Evolutionary conservation across 2,797 vertebrate genomes (phyloP).

Genomic region (Hirundo rustica): DNA sequence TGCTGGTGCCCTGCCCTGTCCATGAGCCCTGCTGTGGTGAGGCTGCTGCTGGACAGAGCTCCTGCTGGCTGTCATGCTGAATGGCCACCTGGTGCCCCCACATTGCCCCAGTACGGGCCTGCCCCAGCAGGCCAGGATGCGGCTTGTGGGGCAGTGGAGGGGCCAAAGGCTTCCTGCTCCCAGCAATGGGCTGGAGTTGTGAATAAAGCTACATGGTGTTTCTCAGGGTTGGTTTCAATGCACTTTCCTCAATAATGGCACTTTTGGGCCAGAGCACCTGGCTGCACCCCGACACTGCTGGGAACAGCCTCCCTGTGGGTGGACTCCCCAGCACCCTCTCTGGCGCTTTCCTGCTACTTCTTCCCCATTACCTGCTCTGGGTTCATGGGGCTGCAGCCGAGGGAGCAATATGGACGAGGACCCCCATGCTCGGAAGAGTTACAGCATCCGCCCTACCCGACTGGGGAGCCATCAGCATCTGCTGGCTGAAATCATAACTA

Average conservation of each 20-base stretch:
- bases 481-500: neutral
- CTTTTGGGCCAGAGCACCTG: rapidly evolving
- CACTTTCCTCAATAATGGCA: neutral
- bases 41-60: neutral
- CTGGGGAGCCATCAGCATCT: neutral
- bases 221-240: neutral
- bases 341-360: neutral
- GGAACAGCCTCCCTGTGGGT: rapidly evolving
- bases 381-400: rapidly evolving
- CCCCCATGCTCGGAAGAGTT: no score
- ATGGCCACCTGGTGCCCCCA: rapidly evolving
- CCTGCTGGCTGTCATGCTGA: neutral
- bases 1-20: neutral
- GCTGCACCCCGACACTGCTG: neutral
- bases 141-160: rapidly evolving
- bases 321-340: neutral
- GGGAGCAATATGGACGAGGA: rapidly evolving
- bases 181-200: rapidly evolving
- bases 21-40: rapidly evolving
- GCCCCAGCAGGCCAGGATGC: rapidly evolving
- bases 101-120: rapidly evolving
- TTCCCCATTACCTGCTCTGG: no score
- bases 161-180: rapidly evolving
- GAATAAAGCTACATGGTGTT: neutral
- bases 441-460: neutral